Evolutionary conservation across 2,113 vertebrate genomes (phyloP).

Genomic region (Pyrgilauda ruficollis): DNA sequence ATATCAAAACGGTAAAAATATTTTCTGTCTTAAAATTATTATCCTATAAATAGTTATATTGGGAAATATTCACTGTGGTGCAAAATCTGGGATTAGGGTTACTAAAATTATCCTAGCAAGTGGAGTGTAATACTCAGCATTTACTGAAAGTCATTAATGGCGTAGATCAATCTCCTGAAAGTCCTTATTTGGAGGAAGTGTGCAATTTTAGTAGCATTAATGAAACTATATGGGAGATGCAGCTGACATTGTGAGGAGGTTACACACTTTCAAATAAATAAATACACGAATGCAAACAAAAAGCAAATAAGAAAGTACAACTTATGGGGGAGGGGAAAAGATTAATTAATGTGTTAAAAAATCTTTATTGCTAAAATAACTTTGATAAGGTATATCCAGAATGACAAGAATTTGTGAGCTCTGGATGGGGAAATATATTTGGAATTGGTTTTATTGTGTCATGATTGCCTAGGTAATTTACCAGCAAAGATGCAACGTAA

Average conservation of each 20-base stretch:
- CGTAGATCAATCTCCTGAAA: slow-evolving; percentile 29
- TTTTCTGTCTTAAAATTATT: neutral
- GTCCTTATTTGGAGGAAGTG: slow-evolving; percentile 11
- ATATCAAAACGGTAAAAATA: neutral
- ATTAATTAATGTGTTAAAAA: neutral
- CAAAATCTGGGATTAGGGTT: slow-evolving; percentile 35
- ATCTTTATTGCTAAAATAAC: neutral
- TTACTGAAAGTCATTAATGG: slow-evolving; percentile 18
- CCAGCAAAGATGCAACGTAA: neutral
- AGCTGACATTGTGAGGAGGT: neutral
- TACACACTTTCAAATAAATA: neutral
- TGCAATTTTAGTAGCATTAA: slow-evolving; percentile 11
- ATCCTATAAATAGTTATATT: neutral
- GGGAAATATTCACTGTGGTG: neutral
- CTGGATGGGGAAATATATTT: neutral
- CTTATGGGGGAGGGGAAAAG: neutral
- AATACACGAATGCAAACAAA: neutral
- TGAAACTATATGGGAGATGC: neutral
- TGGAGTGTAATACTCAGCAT: slow-evolving; percentile 29
- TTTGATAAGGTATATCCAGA: neutral
- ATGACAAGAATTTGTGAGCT: neutral
- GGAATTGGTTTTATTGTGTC: neutral
- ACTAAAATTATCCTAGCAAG: slow-evolving; percentile 24
- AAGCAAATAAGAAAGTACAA: neutral
- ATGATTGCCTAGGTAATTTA: neutral